phyloP scores from a whole-genome alignment of 2,797 vertebrate genomes.

The Gephyroberyx darwinii region DNA sequence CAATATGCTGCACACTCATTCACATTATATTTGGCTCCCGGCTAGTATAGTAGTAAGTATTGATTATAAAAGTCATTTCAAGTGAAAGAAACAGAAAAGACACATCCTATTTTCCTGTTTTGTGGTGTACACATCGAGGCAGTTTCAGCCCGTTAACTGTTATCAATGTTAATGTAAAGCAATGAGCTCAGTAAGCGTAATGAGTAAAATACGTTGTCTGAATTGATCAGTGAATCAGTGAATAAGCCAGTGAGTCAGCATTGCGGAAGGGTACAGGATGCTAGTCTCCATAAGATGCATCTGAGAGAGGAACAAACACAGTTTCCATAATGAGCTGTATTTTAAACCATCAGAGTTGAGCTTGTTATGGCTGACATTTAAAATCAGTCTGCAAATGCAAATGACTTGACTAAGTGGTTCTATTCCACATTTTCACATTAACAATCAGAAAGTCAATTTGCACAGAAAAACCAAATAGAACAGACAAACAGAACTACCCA shows the following conservation, averaged over 20 bases:
- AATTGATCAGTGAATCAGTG: slow-evolving; percentile 51
- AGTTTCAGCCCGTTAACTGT: slow-evolving; percentile 13
- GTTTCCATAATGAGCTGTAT: slow-evolving; percentile 69
- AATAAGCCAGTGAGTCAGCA: slow-evolving; percentile 42
- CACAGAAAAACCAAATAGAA: slow-evolving; percentile 43
- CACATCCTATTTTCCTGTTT: background rate
- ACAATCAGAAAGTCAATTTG: slow-evolving; percentile 48
- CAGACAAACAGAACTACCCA: slow-evolving; percentile 22
- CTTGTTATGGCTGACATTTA: slow-evolving; percentile 78
- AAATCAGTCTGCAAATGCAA: slow-evolving; percentile 73
- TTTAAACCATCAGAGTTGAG: slow-evolving; percentile 62
- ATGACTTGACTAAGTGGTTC: slow-evolving; percentile 67
- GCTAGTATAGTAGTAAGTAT: background rate
- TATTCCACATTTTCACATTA: slow-evolving; percentile 47
- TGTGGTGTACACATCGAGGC: slow-evolving; percentile 3
- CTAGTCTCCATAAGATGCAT: slow-evolving; percentile 45
- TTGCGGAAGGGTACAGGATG: slow-evolving; percentile 39
- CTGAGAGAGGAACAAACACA: slow-evolving; percentile 59
- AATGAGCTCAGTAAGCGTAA: slow-evolving; percentile 18
- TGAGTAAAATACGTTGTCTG: slow-evolving; percentile 37
- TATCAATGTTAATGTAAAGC: slow-evolving; percentile 32
- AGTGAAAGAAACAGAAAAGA: background rate
- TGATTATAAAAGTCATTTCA: background rate
- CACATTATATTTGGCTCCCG: too few relatives aligned
- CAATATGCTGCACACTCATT: background rate